phyloP scores from a whole-genome alignment of 2,888 invertebrate genomes.

The Tetrapedia diversipes region DNA sequence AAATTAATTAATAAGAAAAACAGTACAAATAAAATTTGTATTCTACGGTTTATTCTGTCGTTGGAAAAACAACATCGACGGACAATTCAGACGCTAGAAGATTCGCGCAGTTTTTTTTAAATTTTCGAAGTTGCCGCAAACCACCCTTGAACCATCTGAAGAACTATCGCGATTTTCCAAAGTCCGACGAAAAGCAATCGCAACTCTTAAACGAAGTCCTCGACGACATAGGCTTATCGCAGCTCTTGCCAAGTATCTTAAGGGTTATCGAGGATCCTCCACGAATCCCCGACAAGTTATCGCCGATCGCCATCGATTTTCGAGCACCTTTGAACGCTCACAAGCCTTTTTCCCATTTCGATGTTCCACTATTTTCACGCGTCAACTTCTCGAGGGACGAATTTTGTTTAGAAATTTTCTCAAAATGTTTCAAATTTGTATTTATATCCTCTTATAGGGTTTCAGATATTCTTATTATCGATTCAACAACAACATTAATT shows the following conservation, averaged over 20 bases:
- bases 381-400: no score
- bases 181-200: constrained; percentile 25
- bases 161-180: constrained; percentile 15
- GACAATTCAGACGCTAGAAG: not conserved
- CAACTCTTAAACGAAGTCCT: constrained; percentile 11
- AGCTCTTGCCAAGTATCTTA: constrained; percentile 19
- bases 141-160: not conserved
- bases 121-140: not conserved
- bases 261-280: constrained; percentile 22
- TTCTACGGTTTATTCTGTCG: no score
- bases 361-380: not conserved
- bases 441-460: no score
- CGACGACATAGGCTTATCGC: constrained; percentile 38
- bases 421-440: no score
- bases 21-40: no score
- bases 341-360: not conserved
- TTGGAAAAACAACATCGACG: no score
- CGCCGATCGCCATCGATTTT: constrained; percentile 11
- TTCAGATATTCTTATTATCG: no score
- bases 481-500: no score
- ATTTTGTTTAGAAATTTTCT: no score
- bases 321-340: not conserved
- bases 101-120: not conserved
- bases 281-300: constrained; percentile 29
- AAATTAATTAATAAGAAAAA: no score